Evolutionary conservation across 2,888 invertebrate species (phyloP), one percentile per base, ranked within the genome.

Genomic region (Drosophila formosana): DNA sequence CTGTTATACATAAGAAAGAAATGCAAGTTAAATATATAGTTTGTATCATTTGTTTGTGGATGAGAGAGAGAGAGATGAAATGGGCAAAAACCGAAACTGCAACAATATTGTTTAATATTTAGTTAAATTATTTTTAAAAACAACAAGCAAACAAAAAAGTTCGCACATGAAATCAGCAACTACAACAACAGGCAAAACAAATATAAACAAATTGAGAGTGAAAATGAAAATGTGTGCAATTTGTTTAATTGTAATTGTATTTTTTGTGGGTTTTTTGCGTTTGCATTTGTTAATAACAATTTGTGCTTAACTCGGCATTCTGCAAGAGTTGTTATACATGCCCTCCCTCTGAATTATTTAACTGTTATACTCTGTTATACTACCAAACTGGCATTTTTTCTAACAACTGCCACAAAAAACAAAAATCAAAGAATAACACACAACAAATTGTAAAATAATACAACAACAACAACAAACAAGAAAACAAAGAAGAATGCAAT

Each of bases 391-490:
- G 78, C 78, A 76, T 78, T 76, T 75, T 77, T 72, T 74, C 66
- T 77, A 78, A 73, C 78, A 78, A 78, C 78, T 74, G 76, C 78
- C 76, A 78, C 39, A 63, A 66, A 63, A 66, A 56, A 53, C 45
- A 43, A 45, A 30, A 56, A n/a, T 57, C 32, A 57, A 53, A 39
- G 41, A 49, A 30, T 52, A n/a, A 63, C 45, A 60, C 46, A 63
- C 41, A 60, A 74, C 52, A 66, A 67, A 67, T 55, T 75, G 75
- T 75, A 77, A 77, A 73, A 67, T 64, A 61, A 68, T 64, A 32
- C 63, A 63, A 58, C 26, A 45, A 32, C 39, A 61, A 18, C 45
- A 51, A 9, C n/a, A 25, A 50, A 13, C 18, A 18, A 26, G n/a
- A 13, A n/a, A 28, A 30, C 18, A 13, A 47, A 23, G 34, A 26